phyloP scores from a whole-genome alignment of 2,113 vertebrate species.

The Catharus bicknelli region DNA sequence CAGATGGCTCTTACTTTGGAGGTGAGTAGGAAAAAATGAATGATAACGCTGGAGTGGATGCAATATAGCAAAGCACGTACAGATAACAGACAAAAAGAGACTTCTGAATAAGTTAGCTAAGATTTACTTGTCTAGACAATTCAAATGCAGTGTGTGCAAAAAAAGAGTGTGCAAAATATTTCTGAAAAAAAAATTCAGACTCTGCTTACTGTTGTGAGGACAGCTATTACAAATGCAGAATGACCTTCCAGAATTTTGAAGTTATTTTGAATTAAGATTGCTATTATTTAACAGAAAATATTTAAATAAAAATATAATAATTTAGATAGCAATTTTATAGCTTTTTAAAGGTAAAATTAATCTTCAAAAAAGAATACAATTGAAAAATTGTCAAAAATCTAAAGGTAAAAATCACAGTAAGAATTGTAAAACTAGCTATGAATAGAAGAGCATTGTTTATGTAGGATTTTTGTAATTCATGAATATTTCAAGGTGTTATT shows the following conservation, averaged over 20 bases:
- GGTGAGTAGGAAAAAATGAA: slow-evolving; percentile 76
- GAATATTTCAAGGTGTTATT: not conserved
- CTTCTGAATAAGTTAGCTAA: not conserved
- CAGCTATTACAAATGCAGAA: not conserved
- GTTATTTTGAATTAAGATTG: not conserved
- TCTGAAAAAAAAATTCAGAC: not conserved
- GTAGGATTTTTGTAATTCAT: not conserved
- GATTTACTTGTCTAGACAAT: not conserved
- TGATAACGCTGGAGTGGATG: not conserved
- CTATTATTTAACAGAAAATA: not conserved
- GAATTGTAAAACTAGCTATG: not conserved
- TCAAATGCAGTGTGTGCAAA: not conserved
- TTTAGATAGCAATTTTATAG: not conserved
- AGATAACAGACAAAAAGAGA: not conserved
- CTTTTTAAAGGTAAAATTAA: not conserved
- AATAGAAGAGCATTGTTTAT: not conserved
- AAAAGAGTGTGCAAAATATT: not conserved
- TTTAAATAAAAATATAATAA: not conserved
- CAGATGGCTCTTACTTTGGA: slow-evolving; percentile 97
- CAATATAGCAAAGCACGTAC: not conserved
- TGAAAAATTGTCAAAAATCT: not conserved
- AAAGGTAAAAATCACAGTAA: not conserved
- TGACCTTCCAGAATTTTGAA: not conserved
- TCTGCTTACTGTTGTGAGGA: not conserved
- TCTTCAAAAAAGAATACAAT: not conserved